Percentiles rank a stretch among this genome's conserved stretches.
Conservation (phyloP, 2,888 invertebrate species). For the Electrophaes corylata region DNA sequence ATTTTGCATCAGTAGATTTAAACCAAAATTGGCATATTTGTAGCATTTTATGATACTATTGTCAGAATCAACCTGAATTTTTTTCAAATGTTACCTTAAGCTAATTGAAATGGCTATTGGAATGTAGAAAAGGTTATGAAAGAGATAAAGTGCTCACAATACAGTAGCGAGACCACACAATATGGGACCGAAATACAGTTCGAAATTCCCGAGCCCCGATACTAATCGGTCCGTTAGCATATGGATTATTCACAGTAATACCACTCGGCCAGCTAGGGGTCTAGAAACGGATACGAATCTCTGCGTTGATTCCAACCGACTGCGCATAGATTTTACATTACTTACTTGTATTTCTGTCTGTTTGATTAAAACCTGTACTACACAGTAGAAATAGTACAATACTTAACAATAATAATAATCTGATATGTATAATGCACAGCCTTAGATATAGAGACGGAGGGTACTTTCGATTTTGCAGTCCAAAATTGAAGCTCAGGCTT, state of each 20-base stretch:
- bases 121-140: conserved; percentile 27
- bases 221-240: conserved; percentile 56
- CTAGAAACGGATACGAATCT: conserved; percentile 12
- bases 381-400: no score
- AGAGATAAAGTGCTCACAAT: conserved; percentile 22
- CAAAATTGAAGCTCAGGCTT: no score
- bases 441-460: no score
- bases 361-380: background rate
- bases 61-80: background rate
- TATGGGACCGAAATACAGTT: conserved; percentile 26
- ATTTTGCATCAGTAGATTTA: background rate
- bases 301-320: conserved; percentile 4
- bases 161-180: conserved; percentile 16
- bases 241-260: conserved; percentile 28
- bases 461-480: no score
- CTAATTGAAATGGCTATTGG: conserved; percentile 2
- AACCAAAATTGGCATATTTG: no score
- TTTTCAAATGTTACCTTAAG: conserved; percentile 4
- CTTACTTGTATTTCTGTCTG: background rate
- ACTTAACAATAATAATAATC: no score
- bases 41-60: background rate
- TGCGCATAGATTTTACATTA: conserved; percentile 1
- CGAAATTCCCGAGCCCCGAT: conserved; percentile 38
- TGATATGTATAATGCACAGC: no score
- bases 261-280: conserved; percentile 10